Percentiles rank a stretch among this genome's conserved stretches.
Evolutionary conservation across 2,888 invertebrate species (phyloP).

Genomic region (Ypsolopha scabrella): DNA sequence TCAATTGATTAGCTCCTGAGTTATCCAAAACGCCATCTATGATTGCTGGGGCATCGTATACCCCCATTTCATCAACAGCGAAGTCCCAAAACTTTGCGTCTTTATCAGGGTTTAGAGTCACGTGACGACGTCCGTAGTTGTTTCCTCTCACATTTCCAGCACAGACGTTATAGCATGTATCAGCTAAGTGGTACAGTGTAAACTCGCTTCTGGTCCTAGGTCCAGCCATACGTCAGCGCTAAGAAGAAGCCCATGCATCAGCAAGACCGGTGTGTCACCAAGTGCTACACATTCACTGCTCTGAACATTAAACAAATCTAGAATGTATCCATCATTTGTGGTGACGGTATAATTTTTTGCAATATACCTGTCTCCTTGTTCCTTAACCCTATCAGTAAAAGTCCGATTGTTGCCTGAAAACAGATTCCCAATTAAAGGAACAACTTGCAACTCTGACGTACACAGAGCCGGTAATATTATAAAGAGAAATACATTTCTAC

Average conservation of each 20-base stretch:
- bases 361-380: no score
- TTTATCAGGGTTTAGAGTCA: constrained; percentile 36
- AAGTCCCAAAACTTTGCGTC: constrained; percentile 67
- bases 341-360: no score
- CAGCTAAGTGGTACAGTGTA: constrained; percentile 71
- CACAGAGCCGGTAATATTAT: no score
- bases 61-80: constrained; percentile 85
- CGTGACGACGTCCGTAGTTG: constrained; percentile 70
- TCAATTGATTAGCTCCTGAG: constrained; percentile 13
- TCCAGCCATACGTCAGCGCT: constrained; percentile 77
- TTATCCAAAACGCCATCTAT: constrained; percentile 64
- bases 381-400: no score
- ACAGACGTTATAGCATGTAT: constrained; percentile 76
- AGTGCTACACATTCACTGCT: no score
- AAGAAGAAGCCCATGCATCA: constrained; percentile 79
- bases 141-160: constrained; percentile 80
- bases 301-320: no score
- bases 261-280: constrained; percentile 19
- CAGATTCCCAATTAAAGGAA: no score
- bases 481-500: no score
- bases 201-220: constrained; percentile 64
- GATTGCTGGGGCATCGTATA: constrained; percentile 80
- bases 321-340: no score
- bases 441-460: no score
- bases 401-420: no score